phyloP scores from a whole-genome alignment of 2,113 vertebrate species.

The Corythornis vintsioides region DNA sequence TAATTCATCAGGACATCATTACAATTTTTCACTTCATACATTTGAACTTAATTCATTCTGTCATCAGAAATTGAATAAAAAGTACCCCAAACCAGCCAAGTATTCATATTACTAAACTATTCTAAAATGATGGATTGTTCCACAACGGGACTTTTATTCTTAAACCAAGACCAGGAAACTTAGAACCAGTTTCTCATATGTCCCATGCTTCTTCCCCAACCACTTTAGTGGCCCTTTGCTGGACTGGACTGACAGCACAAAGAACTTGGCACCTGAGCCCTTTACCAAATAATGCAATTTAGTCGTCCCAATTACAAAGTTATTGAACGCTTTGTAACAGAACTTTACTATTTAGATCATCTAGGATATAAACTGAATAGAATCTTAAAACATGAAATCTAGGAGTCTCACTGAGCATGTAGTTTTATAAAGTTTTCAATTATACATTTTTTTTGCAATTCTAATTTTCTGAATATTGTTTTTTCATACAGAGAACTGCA shows the following conservation, averaged over 20 bases:
- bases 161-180: background rate
- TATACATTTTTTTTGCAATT: background rate
- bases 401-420: background rate
- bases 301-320: background rate
- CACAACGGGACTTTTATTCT: background rate
- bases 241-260: background rate
- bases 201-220: accelerated
- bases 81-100: background rate
- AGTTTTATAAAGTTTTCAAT: background rate
- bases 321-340: background rate
- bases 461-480: background rate
- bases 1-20: background rate
- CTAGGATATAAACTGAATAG: background rate
- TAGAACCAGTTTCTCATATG: background rate
- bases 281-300: no score
- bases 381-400: background rate
- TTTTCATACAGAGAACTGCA: background rate
- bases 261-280: no score
- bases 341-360: background rate
- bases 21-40: background rate
- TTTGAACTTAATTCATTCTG: background rate
- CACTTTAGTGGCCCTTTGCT: background rate
- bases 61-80: background rate
- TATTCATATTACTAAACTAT: background rate
- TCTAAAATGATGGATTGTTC: background rate